Conservation (phyloP, 1,140 invertebrate species). For the Caenorhabditis tropicalis region DNA sequence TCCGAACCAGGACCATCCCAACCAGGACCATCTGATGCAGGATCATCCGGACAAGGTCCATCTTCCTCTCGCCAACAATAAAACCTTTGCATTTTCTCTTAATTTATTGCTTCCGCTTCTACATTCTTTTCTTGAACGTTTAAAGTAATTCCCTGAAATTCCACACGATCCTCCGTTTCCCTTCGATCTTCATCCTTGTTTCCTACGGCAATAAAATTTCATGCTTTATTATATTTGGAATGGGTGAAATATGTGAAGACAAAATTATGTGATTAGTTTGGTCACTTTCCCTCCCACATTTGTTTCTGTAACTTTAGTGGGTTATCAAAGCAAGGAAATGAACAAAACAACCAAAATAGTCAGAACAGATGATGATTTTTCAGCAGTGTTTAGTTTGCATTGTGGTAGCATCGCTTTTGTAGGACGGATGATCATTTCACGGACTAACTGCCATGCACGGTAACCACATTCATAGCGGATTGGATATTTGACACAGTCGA, state of each 20-base stretch:
- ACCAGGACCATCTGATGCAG: too few species aligned
- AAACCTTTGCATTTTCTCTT: too few species aligned
- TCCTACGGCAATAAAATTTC: neutral
- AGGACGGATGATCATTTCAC: constrained; percentile 59
- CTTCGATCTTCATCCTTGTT: neutral
- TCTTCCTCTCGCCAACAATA: too few species aligned
- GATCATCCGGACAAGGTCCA: too few species aligned
- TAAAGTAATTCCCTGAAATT: too few species aligned
- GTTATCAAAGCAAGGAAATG: neutral
- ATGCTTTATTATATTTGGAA: neutral
- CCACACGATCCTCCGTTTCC: neutral
- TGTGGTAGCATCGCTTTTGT: constrained; percentile 56
- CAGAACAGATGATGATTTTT: neutral
- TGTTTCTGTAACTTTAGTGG: neutral
- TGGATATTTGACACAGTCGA: constrained; percentile 60
- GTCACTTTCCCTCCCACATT: constrained; percentile 40
- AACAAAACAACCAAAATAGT: constrained; percentile 28
- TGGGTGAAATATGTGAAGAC: neutral
- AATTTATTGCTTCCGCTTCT: too few species aligned
- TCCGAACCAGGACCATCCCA: too few species aligned
- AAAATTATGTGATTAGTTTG: neutral
- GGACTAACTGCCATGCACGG: constrained; percentile 58
- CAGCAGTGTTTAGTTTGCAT: constrained; percentile 54
- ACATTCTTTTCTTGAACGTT: too few species aligned
- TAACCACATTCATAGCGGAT: constrained; percentile 62